phyloP scores from a whole-genome alignment of 2,113 vertebrate species.

The Saccopteryx leptura region DNA sequence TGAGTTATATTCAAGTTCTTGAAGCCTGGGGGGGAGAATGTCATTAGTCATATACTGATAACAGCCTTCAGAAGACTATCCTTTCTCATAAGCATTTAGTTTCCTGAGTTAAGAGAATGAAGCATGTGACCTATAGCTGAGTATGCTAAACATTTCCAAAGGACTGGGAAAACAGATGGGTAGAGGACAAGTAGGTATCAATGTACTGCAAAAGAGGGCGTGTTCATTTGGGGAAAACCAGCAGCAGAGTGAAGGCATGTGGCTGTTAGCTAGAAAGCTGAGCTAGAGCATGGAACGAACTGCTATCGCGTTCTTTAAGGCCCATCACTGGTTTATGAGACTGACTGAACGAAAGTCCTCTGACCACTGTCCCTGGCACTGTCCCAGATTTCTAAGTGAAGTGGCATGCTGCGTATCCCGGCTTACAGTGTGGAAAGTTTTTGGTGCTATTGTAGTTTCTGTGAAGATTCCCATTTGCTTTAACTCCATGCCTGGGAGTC shows the following conservation, averaged over 20 bases:
- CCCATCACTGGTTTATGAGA: neutral
- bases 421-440: neutral
- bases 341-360: neutral
- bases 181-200: neutral
- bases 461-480: neutral
- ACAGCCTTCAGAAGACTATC: neutral
- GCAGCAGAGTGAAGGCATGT: neutral
- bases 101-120: constrained; percentile 23
- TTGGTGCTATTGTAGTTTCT: neutral
- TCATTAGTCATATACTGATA: neutral
- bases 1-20: constrained; percentile 16
- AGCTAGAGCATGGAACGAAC: neutral
- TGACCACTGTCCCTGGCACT: neutral
- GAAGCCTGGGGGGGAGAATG: neutral
- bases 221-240: neutral
- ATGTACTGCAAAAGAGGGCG: neutral
- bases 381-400: neutral
- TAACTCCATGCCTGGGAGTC: neutral
- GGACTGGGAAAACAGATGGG: neutral
- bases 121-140: neutral
- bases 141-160: neutral
- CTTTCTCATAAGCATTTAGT: neutral
- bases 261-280: constrained; percentile 2
- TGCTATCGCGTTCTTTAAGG: neutral
- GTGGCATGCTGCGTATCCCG: neutral